These are phyloP conservation scores for Candidula unifasciata DNA, from an alignment of 2,888 invertebrate species.

Conservation along the genomic window DNA sequence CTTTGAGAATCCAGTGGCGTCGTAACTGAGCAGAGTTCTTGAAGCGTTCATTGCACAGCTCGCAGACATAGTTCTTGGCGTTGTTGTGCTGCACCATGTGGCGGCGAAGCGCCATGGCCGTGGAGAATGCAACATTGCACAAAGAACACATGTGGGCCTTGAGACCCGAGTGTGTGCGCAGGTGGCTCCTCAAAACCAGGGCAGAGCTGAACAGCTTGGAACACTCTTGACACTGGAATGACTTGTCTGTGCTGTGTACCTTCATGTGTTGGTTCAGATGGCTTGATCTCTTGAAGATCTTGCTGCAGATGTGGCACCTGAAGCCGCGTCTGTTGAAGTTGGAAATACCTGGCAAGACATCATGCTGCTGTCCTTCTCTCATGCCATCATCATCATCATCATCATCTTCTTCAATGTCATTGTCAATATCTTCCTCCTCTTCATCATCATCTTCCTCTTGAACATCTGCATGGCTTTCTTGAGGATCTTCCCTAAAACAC, in stretches of 20 bases:
- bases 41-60: constrained; percentile 68
- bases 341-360: constrained; percentile 7
- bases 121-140: constrained; percentile 72
- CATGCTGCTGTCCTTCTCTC: neutral
- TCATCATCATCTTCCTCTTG: constrained; percentile 41
- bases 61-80: constrained; percentile 66
- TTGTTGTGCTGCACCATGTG: constrained; percentile 72
- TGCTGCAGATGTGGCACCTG: constrained; percentile 79
- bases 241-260: constrained; percentile 78
- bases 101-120: constrained; percentile 73
- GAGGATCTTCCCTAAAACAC: neutral
- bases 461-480: neutral
- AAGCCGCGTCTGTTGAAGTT: constrained; percentile 64
- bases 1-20: constrained; percentile 60
- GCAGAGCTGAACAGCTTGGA: constrained; percentile 67
- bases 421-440: constrained; percentile 38
- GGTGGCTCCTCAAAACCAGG: constrained; percentile 72
- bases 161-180: constrained; percentile 72
- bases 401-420: constrained; percentile 30
- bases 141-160: constrained; percentile 65
- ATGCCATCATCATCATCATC: constrained; percentile 24
- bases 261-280: constrained; percentile 79
- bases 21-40: constrained; percentile 61
- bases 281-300: constrained; percentile 78
- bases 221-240: constrained; percentile 76